Evolutionary conservation across 2,888 invertebrate species (phyloP).

Genomic region (Busseola fusca): DNA sequence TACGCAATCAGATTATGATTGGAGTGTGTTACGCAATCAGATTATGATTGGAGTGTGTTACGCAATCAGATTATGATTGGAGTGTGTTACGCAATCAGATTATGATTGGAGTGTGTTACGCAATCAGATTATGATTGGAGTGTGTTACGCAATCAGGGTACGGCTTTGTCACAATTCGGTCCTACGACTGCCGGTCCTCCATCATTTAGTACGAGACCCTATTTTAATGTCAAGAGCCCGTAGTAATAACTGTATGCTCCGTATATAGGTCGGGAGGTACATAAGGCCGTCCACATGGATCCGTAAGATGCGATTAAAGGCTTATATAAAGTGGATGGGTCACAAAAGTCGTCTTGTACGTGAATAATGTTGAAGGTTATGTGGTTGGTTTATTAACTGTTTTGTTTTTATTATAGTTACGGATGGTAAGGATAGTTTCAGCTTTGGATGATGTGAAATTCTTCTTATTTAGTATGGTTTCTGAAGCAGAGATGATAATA

Average conservation of each 20-base stretch:
- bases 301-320: conserved; percentile 49
- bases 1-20: too few species aligned
- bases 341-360: conserved; percentile 32
- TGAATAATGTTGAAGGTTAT: conserved; percentile 44
- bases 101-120: too few species aligned
- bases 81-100: too few species aligned
- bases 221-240: conserved; percentile 27
- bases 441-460: not conserved
- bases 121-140: not conserved
- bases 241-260: conserved; percentile 19
- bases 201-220: conserved; percentile 6
- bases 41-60: too few species aligned
- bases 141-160: not conserved
- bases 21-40: too few species aligned
- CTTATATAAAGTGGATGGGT: conserved; percentile 49
- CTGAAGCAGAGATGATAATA: not conserved
- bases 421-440: conserved; percentile 16
- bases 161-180: not conserved
- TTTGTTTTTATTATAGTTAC: conserved; percentile 36
- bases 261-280: conserved; percentile 29
- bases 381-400: conserved; percentile 11
- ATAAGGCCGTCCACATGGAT: conserved; percentile 22
- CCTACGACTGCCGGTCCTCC: not conserved
- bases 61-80: too few species aligned
- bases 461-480: not conserved